Evolutionary conservation across 2,113 vertebrate species (phyloP), one percentile per base, ranked within the genome.

Genomic region (Tetraodon nigroviridis): DNA sequence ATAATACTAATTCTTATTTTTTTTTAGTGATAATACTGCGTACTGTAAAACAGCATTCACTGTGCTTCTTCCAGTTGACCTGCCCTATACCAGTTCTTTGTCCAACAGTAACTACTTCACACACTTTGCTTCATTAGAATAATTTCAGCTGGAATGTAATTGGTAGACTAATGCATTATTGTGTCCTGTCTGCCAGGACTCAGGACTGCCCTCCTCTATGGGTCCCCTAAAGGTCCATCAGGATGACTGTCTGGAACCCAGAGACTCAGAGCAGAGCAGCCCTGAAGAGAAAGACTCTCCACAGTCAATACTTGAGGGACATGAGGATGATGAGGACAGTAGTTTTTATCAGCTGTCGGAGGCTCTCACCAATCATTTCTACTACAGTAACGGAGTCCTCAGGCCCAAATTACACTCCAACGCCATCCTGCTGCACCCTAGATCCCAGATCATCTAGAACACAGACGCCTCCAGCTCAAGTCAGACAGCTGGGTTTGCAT

Each of bases 351-450:
- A 91, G 64, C 85, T 97, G 79, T 91, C 94, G 0, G 88, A 92
- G 63, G 91, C 93, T 5, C 86, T 94, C 74, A 87, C 69, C 21
- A 84, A 78, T 21, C 91, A 95, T 78, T 98, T 98, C 20, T 89
- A 94, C 67, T 91, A 86, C 79, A 92, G 92, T 46, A 93, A 95
- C 0, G 94, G 94, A 0, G 67, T 90, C 20, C 90, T 97, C 22
- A 83, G 91, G 55, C 94, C 95, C 29, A 91, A 86, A 49, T 87
- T 89, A 14, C 90, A 88, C 14, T 70, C 87, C 76, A 95, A 94
- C 0, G 91, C 90, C 56, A 94, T 95, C 52, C 89, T 96, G 71
- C 88, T 96, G 79, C 90, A 92, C 0, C 87, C 92, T n/a, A 88
- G 83, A 47, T 75, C 88, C 2, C 92, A 93, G 67, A 71, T 95